Base-by-base conservation (phyloP, 1,140 invertebrate genomes). In the Cryptotermes secundus region DNA sequence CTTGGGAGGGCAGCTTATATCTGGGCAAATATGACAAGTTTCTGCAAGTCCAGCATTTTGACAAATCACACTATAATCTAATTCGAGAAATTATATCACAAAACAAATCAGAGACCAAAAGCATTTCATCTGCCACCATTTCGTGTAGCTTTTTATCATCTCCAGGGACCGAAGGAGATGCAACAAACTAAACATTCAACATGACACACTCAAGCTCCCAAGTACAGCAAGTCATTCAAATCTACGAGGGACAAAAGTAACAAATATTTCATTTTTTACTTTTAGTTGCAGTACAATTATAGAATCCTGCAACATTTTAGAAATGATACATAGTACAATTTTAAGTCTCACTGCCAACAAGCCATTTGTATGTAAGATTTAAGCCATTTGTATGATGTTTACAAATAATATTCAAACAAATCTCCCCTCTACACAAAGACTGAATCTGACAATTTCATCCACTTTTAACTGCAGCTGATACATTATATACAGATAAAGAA, bases 281-380 rank as follows among this genome's bases (percentile, higher is more conserved):
- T 72, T 10, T n/a, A 10, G 26, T 72, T 72, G 59, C 26, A 72
- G 26, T 31, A 72, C 14, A 10, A 72, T 9, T 72, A 72, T n/a
- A 72, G 59, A 72, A 31, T 31, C 10, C 59, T 31, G 59, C 59
- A 72, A 72, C 59, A 72, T 26, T 49, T 49, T n/a, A 72, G 59
- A 31, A 14, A 7, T 12, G 26, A 72, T n/a, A 12, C 10, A n/a
- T 31, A 49, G 16, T 19, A 19, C 45, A 49, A 65, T 65, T n/a
- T 3, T 72, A 72, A 72, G 59, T 72, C 59, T 72, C 59, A 72
- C n/a, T 72, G 59, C 59, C 59, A 72, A 72, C 59, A 31, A 72
- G n/a, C 31, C 59, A 72, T n/a, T 72, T n/a, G 16, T 45, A 45
- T 38, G 38, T n/a, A n/a, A 38, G 4, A 38, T 38, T 38, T 38